Percentiles rank a stretch among this genome's conserved stretches.
phyloP scores from a whole-genome alignment of 2,113 vertebrate genomes.

The Syngnathus floridae region DNA sequence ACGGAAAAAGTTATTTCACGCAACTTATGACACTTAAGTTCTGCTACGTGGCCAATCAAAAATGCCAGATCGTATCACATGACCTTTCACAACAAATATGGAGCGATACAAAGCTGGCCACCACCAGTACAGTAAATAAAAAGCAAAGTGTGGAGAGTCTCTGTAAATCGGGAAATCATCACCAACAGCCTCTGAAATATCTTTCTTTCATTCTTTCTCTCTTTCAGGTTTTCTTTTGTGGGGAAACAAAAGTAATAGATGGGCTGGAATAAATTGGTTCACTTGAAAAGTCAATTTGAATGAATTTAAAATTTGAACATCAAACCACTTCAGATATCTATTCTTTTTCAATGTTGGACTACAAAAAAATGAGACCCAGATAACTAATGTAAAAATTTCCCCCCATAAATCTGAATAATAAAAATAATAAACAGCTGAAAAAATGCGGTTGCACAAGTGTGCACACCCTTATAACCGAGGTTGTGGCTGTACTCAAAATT shows the following conservation, averaged over 20 bases:
- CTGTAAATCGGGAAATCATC: too few species aligned
- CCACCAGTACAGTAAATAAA: not conserved
- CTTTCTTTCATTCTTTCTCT: too few species aligned
- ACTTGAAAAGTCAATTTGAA: too few species aligned
- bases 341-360: not conserved
- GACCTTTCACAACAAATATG: not conserved
- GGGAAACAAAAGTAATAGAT: too few species aligned
- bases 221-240: too few species aligned
- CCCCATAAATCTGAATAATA: not conserved
- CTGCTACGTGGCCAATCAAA: not conserved
- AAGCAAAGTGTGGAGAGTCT: too few species aligned
- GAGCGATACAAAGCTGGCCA: too few species aligned
- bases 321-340: too few species aligned
- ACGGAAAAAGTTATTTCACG: not conserved
- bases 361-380: not conserved
- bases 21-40: not conserved
- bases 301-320: too few species aligned
- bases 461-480: not conserved
- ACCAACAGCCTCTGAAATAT: too few species aligned
- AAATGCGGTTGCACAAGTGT: not conserved
- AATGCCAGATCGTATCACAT: not conserved
- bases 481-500: not conserved
- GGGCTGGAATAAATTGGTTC: too few species aligned
- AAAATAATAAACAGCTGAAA: not conserved
- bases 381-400: not conserved